Evolutionary conservation across 2,797 vertebrate genomes (phyloP).

Genomic region (Tangara arthus): DNA sequence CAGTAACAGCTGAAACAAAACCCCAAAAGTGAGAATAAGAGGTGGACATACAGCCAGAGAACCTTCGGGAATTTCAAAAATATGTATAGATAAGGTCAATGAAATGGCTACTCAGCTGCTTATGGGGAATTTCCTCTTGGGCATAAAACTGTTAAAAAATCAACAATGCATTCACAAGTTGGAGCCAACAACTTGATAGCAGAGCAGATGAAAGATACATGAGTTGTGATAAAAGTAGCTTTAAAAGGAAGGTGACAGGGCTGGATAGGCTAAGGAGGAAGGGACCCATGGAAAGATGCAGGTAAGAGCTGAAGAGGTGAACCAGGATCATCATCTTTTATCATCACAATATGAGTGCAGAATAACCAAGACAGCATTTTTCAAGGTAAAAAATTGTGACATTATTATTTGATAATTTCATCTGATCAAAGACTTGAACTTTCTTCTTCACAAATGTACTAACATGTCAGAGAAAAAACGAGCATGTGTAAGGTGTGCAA

Average conservation of each 20-base stretch:
- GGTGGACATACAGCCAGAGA: neutral
- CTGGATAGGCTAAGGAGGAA: neutral
- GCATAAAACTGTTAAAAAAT: neutral
- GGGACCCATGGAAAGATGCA: neutral
- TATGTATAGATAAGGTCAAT: neutral
- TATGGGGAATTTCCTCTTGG: neutral
- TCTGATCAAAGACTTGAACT: neutral
- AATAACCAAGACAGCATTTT: neutral
- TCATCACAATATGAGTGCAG: neutral
- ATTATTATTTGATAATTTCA: neutral
- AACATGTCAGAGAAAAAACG: neutral
- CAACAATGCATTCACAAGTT: neutral
- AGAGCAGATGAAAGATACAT: neutral
- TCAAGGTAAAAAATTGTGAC: neutral
- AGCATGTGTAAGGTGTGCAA: neutral
- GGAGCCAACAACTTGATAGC: neutral
- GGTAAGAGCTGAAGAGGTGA: neutral
- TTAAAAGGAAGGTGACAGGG: neutral
- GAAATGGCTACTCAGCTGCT: neutral
- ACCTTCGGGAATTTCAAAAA: neutral
- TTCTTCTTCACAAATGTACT: neutral
- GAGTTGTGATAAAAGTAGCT: neutral
- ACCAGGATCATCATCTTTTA: neutral
- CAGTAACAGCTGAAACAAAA: neutral
- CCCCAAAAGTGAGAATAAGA: neutral